Evolutionary conservation across 2,797 vertebrate species (phyloP), one percentile per base, ranked within the genome.

Genomic region (Pseudomugil tenellus): DNA sequence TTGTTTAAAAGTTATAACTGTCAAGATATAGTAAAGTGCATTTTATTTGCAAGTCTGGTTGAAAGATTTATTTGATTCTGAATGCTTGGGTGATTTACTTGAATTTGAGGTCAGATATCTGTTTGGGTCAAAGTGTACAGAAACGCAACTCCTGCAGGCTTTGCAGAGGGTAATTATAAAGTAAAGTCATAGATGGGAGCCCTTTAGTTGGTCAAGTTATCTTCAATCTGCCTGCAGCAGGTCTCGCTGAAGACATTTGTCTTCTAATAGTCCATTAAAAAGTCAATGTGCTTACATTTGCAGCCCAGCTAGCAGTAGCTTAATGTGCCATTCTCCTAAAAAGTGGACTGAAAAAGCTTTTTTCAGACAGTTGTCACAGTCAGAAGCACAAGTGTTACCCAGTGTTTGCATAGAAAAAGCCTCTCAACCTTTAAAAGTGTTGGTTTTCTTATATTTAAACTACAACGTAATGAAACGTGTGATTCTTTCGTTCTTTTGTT

Each of bases 31-130:
- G 2, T 10, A 39, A 37, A 31, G 12, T 3, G 48, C 12, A 13
- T 29, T 54, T 49, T 41, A 25, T 41, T 51, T 17, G 29, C 34
- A 29, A n/a, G 11, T 34, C 23, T 11, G 21, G 31, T 16, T 48
- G 8, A 63, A 43, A 43, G 29, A 32, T 39, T 64, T 43, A 55
- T n/a, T 28, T 43, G 28, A 55, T 43, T 55, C 43, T 19, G 6
- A 64, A 13, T 31, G 16, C 43, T 31, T 43, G 37, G 35, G 31
- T 31, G 26, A 41, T n/a, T 23, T 14, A n/a, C 37, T 59, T 60
- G 11, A 55, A 31, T 29, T 54, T 41, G 37, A 43, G 37, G 13
- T n/a, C 17, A 41, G 16, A 37, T 41, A 19, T 39, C 8, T 63
- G 14, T n/a, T 41, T 54, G 26, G 26, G 35, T 34, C 26, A 31